These are phyloP conservation scores for Dendroctonus valens DNA, from an alignment of 1,140 invertebrate species.

Conservation along the genomic window DNA sequence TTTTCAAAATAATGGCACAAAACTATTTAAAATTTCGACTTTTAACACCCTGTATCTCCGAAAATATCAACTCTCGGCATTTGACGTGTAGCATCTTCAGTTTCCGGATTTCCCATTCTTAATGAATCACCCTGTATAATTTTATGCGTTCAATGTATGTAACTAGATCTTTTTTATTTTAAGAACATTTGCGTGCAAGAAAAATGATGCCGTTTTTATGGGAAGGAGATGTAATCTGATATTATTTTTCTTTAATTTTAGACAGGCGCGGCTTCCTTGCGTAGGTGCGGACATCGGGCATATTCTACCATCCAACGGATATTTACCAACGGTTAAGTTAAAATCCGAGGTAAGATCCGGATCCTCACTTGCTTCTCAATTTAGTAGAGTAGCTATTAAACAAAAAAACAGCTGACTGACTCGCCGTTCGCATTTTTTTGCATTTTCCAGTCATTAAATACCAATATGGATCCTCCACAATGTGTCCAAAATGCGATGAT, in stretches of 20 bases:
- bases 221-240: not conserved
- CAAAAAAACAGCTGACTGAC: not conserved
- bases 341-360: slow-evolving; percentile 38
- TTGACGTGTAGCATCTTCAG: too few relatives aligned
- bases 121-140: too few relatives aligned
- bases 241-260: slow-evolving; percentile 34
- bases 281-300: slow-evolving; percentile 34
- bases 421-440: not conserved
- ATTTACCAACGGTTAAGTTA: slow-evolving; percentile 39
- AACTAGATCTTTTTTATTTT: not conserved
- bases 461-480: slow-evolving; percentile 69
- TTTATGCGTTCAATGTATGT: not conserved
- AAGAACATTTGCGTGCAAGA: not conserved
- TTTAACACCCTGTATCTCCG: too few relatives aligned
- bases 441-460: not conserved
- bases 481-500: slow-evolving; percentile 92
- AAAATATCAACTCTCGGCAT: too few relatives aligned
- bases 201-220: not conserved
- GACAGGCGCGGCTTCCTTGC: slow-evolving; percentile 38
- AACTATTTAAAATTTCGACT: too few relatives aligned
- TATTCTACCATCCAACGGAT: slow-evolving; percentile 42
- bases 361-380: not conserved
- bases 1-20: too few relatives aligned
- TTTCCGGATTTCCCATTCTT: too few relatives aligned
- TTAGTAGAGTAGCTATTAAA: not conserved